Evolutionary conservation across 2,113 vertebrate species (phyloP), one percentile per base, ranked within the genome.

Genomic region (Tachuris rubrigastra): DNA sequence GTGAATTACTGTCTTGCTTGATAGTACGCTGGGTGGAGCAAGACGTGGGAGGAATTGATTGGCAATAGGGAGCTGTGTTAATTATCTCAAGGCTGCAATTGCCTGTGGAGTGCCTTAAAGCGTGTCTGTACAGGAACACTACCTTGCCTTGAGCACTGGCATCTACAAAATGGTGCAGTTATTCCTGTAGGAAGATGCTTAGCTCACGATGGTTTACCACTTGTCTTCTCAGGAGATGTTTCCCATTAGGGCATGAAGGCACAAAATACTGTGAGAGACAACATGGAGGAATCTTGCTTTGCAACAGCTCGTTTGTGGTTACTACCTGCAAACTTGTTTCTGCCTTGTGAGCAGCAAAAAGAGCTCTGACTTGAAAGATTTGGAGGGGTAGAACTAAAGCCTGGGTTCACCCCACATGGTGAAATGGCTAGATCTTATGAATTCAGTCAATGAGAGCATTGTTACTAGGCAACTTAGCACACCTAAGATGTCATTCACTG

Each of bases 21-120:
- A 91, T 79, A 97, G 85, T 76, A 42, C 71, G 6, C 6, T 72
- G 95, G 90, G 95, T 94, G 96, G 93, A 92, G 83, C 35, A 52
- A 44, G 56, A 37, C 10, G 60, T 91, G 85, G 96, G 92, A 96
- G 86, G 95, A 95, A 94, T 78, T 2, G 69, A 96, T 87, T 95
- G 27, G 95, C 82, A 96, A 92, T 79, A 68, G 27, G 75, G 59
- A 95, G 76, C 69, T 14, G 0, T 0, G 20, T 50, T 97, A 87
- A 96, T 94, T 81, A 92, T 75, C 68, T 62, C 22, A n/a, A 44
- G 47, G 85, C 85, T 90, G 75, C 58, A 53, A 4, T 12, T 88
- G 85, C 60, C 72, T 72, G 79, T 44, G 80, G 68, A 94, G 89
- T 73, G 83, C 92, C 86, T 96, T 5, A 53, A 68, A 92, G 94